Evolutionary conservation across 2,797 vertebrate genomes (phyloP), one percentile per base, ranked within the genome.

Genomic region (Acanthurus tractus): DNA sequence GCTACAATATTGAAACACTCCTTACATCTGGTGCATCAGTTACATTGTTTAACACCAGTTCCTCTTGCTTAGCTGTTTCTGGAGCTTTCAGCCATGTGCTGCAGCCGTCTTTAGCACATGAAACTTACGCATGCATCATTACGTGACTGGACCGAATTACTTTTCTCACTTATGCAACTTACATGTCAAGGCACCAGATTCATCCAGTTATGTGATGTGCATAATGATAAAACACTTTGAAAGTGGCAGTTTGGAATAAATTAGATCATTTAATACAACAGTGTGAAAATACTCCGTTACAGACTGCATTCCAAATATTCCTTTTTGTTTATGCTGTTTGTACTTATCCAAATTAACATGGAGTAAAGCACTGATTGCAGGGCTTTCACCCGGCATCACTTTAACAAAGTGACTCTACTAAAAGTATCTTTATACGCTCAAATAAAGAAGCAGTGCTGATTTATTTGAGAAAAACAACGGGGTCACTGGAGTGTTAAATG

Each of bases 401-500:
- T 34, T 6, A 34, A 34, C 29, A 34, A 34, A 34, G 29, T 34
- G 29, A 3, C 29, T 34, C 29, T 34, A 34, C 29, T 34, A 34
- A 34, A 34, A 34, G 6, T 34, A 34, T 34, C 29, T 34, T 34
- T 34, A 34, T 34, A 34, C 29, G 7, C 29, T 34, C 29, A 34
- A 34, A 34, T 34, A 34, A 34, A 34, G 29, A 34, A 34, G 29
- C 29, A 34, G 29, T 34, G 38, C 38, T 9, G 11, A 40, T 12
- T 40, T 40, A 9, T 40, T 40, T 40, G 38, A 40, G 38, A 9
- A 40, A 40, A 40, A 46, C 10, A 3, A 42, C 0, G 10, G 14
- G n/a, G 17, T 20, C 40, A 65, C 2, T 48, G 29, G 13, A 49
- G 38, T 48, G 42, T 38, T 55, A 8, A 46, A 70, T 67, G 64